These are phyloP conservation scores for Rhabdornis inornatus DNA, from an alignment of 2,113 vertebrate genomes.

Conservation along the genomic window DNA sequence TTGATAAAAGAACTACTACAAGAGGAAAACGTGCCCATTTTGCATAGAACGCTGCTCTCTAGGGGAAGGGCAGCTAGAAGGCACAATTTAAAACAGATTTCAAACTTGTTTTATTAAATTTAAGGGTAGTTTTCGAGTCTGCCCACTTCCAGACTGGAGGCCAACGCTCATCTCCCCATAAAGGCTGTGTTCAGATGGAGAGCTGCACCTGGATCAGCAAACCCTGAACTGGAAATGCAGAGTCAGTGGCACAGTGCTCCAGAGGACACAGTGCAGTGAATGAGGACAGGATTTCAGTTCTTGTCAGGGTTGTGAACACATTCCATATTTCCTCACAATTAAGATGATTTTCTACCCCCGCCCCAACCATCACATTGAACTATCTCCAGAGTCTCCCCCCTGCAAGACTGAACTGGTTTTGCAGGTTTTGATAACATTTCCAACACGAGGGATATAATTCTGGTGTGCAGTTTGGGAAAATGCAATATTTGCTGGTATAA, in stretches of 20 bases:
- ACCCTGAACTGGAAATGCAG: neutral
- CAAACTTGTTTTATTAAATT: neutral
- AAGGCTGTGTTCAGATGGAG: neutral
- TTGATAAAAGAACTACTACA: neutral
- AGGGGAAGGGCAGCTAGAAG: neutral
- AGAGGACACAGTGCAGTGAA: neutral
- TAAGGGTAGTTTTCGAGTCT: neutral
- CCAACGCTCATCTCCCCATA: neutral
- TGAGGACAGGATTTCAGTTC: neutral
- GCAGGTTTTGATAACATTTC: neutral
- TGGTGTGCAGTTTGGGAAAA: neutral
- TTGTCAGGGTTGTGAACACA: neutral
- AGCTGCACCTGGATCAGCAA: neutral
- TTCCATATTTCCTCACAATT: neutral
- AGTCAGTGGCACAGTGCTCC: neutral
- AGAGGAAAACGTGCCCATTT: neutral
- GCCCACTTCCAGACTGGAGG: neutral
- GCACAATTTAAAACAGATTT: neutral
- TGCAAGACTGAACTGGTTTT: neutral
- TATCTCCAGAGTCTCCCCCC: neutral
- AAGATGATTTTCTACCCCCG: neutral
- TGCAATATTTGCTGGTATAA: neutral
- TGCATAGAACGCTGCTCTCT: neutral
- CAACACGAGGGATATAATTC: rapidly evolving
- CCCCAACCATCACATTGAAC: neutral